These are phyloP conservation scores for Galemys pyrenaicus DNA, from an alignment of 2,113 vertebrate species.

Conservation along the genomic window DNA sequence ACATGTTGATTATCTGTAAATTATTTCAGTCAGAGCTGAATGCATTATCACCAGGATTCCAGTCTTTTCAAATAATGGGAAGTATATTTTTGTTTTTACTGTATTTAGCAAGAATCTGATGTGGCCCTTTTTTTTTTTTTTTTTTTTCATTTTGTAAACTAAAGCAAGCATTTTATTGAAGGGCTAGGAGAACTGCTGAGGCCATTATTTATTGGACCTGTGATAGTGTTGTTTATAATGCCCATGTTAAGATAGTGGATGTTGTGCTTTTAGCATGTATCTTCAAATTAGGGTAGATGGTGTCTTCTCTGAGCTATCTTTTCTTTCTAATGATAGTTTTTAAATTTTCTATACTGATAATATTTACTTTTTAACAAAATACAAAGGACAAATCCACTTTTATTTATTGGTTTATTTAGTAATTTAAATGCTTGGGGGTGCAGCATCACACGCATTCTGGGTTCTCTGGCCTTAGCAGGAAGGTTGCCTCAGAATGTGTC, in stretches of 20 bases:
- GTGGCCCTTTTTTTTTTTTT: too few relatives aligned
- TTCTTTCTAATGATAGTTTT: background rate
- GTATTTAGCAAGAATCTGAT: conserved; percentile 6
- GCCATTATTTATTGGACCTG: background rate
- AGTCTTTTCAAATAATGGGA: conserved; percentile 46
- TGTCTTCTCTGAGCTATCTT: background rate
- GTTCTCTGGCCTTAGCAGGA: too few relatives aligned
- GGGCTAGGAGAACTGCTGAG: background rate
- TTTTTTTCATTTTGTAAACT: conserved; percentile 16
- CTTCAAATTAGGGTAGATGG: background rate
- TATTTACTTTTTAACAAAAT: background rate
- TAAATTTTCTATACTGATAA: background rate
- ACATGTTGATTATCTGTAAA: conserved; percentile 48
- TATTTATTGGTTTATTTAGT: too few relatives aligned
- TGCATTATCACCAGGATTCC: conserved; percentile 9
- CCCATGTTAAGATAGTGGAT: background rate
- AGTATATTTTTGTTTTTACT: background rate
- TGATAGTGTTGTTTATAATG: background rate
- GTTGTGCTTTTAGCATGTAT: background rate
- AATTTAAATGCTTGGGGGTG: too few relatives aligned
- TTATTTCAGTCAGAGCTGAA: conserved; percentile 15
- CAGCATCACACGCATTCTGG: too few relatives aligned
- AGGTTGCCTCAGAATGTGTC: too few relatives aligned
- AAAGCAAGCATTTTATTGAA: background rate
- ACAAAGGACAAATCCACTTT: too few relatives aligned